Evolutionary conservation across 1,140 invertebrate species (phyloP).

Genomic region (Arctopsyche grandis): DNA sequence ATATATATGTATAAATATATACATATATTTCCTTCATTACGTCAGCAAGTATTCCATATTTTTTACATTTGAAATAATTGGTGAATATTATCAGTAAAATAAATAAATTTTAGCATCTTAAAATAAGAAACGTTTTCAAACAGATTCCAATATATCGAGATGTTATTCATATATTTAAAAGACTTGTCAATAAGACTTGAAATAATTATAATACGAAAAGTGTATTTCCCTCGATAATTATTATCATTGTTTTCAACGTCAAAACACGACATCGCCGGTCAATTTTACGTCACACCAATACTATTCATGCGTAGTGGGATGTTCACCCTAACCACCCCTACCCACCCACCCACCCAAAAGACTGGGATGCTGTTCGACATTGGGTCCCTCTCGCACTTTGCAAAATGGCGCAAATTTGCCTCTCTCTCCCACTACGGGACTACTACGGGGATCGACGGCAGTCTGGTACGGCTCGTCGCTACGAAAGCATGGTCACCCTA

Average conservation of each 20-base stretch:
- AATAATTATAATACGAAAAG: too few species aligned
- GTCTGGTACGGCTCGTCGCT: conserved; percentile 8
- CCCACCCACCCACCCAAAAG: not conserved
- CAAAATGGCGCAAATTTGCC: not conserved
- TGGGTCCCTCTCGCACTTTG: not conserved
- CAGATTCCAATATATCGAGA: too few species aligned
- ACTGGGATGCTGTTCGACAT: conserved; percentile 19
- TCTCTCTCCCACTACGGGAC: not conserved
- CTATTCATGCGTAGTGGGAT: conserved; percentile 2
- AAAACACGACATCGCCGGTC: conserved; percentile 5
- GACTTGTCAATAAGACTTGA: too few species aligned
- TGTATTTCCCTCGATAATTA: too few species aligned
- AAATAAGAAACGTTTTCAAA: too few species aligned
- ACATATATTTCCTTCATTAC: too few species aligned
- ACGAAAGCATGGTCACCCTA: conserved; percentile 19
- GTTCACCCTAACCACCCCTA: not conserved
- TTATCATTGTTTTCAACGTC: not conserved
- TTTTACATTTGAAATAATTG: too few species aligned
- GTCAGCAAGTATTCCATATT: too few species aligned
- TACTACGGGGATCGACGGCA: conserved; percentile 9
- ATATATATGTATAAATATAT: too few species aligned
- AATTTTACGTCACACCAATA: conserved; percentile 39
- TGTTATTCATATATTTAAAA: too few species aligned
- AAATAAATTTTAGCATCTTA: too few species aligned
- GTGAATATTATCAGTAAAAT: too few species aligned